Percentiles rank a stretch among this genome's conserved stretches.
phyloP scores from a whole-genome alignment of 2,113 vertebrate species.

The Malurus alboscapulatus region DNA sequence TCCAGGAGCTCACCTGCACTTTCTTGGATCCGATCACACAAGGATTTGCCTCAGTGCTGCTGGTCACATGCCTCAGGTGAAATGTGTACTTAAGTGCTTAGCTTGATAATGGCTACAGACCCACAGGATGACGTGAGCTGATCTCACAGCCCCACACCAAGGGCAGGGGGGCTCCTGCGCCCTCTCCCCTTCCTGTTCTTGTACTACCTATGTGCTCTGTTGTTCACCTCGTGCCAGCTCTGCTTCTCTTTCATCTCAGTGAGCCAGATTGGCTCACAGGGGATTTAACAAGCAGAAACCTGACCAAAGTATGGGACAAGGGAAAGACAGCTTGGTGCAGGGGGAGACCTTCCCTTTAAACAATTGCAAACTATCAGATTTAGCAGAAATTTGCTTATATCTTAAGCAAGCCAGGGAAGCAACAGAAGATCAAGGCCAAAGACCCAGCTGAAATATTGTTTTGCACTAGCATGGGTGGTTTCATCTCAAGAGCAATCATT shows the following conservation, averaged over 20 bases:
- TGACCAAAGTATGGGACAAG: not conserved
- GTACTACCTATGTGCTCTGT: rapidly evolving
- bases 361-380: not conserved
- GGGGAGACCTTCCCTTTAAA: not conserved
- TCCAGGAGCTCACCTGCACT: not conserved
- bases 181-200: not conserved
- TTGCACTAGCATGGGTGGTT: not conserved
- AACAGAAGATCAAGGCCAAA: not conserved
- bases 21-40: rapidly evolving
- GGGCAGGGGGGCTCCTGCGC: not conserved
- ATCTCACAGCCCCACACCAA: not conserved
- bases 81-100: not conserved
- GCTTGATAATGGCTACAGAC: not conserved
- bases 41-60: not conserved
- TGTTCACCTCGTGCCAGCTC: not conserved
- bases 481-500: not conserved
- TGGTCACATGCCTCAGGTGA: slow-evolving; percentile 7
- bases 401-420: not conserved
- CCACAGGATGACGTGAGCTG: not conserved
- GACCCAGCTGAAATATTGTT: not conserved
- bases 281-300: not conserved
- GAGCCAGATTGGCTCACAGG: not conserved
- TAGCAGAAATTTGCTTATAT: not conserved
- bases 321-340: not conserved
- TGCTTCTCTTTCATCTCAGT: not conserved